phyloP scores from a whole-genome alignment of 2,888 invertebrate genomes.

The Cheilosia grossa region DNA sequence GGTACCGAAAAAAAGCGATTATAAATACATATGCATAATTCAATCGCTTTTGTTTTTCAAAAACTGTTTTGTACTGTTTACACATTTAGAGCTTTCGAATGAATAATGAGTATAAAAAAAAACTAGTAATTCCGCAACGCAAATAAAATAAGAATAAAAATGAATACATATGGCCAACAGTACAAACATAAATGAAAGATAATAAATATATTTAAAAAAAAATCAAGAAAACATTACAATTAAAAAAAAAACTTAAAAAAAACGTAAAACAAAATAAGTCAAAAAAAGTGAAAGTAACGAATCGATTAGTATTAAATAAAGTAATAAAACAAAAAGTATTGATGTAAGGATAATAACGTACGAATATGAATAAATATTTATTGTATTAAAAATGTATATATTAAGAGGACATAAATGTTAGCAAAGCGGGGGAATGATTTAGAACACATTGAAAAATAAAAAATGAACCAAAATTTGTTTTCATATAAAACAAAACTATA shows the following conservation, averaged over 20 bases:
- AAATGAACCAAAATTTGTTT: slow-evolving; percentile 56
- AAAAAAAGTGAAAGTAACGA: slow-evolving; percentile 76
- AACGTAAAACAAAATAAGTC: slow-evolving; percentile 66
- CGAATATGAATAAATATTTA: slow-evolving; percentile 57
- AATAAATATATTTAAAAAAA: slow-evolving; percentile 52
- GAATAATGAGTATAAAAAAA: background rate
- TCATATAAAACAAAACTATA: slow-evolving; percentile 65
- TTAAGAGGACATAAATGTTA: slow-evolving; percentile 74
- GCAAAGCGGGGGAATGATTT: slow-evolving; percentile 76
- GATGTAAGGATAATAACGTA: slow-evolving; percentile 57
- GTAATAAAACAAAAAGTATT: slow-evolving; percentile 62
- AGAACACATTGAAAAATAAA: slow-evolving; percentile 64
- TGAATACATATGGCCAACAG: slow-evolving; percentile 27
- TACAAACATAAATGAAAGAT: slow-evolving; percentile 54
- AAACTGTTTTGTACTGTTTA: slow-evolving; percentile 41
- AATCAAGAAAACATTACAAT: slow-evolving; percentile 39
- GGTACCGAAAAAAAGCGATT: slow-evolving; percentile 24
- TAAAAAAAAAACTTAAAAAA: slow-evolving; percentile 58
- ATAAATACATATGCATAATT: background rate
- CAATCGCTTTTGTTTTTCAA: slow-evolving; percentile 11
- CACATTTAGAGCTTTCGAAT: slow-evolving; percentile 9
- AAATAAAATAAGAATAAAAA: slow-evolving; percentile 19
- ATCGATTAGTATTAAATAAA: slow-evolving; percentile 79
- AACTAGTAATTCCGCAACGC: slow-evolving; percentile 15
- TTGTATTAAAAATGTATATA: slow-evolving; percentile 51